These are phyloP conservation scores for Brachyhypopomus occidentalis DNA, from an alignment of 2,113 vertebrate species.

Conservation along the genomic window DNA sequence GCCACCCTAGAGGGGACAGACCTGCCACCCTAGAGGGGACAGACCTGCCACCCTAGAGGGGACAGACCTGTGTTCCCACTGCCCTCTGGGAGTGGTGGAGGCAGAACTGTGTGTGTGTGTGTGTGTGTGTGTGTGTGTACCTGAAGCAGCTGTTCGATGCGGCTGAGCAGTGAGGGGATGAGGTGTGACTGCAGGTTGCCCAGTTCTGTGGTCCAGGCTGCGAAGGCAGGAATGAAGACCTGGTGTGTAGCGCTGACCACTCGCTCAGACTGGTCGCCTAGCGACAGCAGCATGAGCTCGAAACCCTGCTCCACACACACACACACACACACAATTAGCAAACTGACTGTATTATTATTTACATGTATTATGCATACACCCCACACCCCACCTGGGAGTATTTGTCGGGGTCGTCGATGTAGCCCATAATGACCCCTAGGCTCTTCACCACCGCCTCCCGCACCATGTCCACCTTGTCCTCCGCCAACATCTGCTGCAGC, in stretches of 20 bases:
- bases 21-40: no score
- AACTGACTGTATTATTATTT: background rate
- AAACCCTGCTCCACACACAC: conserved; percentile 80
- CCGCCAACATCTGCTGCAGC: conserved; percentile 97
- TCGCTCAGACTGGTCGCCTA: conserved; percentile 93
- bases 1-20: no score
- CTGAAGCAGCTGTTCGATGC: conserved; percentile 94
- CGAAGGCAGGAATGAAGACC: conserved; percentile 97
- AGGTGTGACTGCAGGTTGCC: conserved; percentile 89
- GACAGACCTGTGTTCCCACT: no score
- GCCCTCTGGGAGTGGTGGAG: no score
- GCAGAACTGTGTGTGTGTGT: no score
- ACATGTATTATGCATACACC: no score
- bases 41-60: no score
- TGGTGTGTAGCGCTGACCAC: conserved; percentile 95
- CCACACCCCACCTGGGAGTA: conserved; percentile 86
- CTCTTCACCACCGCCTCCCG: conserved; percentile 99
- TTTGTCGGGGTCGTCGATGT: conserved; percentile 97
- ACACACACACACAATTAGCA: conserved; percentile 50
- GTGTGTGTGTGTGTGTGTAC: conserved; percentile 64
- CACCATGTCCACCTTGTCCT: conserved; percentile 98
- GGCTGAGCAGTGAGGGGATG: conserved; percentile 89
- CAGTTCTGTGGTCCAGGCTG: conserved; percentile 95
- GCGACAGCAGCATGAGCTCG: conserved; percentile 90
- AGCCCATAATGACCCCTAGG: conserved; percentile 96